Base-by-base conservation (phyloP, 2,888 invertebrate species). In the Netelia fuscicornis region DNA sequence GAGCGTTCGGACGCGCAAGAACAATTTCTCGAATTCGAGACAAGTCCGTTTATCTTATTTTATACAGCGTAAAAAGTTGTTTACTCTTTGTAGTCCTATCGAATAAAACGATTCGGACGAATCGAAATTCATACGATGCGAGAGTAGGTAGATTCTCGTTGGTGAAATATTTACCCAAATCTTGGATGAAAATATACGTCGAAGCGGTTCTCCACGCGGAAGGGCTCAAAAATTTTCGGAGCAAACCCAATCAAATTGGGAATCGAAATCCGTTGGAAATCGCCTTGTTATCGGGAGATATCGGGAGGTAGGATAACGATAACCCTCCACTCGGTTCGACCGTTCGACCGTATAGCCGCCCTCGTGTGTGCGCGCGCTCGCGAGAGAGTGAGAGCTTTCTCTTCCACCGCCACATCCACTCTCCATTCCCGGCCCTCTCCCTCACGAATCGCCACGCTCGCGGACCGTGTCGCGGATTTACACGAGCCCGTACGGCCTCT, bases 381-480 rank as follows among this genome's bases (percentile, higher is more conserved):
- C 2, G n/a, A 52, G 11, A 52, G 13, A 52, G 52, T 9, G 52
- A 52, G 52, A 13, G 52, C 37, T 6, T 37, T 37, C 37, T 37
- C 37, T 37, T 37, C 37, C 37, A 37, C 37, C 37, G 37, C 37
- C 37, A 37, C 37, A 37, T 37, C 37, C 37, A 37, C 37, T 37
- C 37, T 30, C 30, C 30, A 30, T 5, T 30, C 5, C 30, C 5
- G 5, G 30, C 30, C 30, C 30, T 30, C 30, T 37, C 37, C 37
- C 37, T 37, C 37, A 37, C 37, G 37, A 37, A 37, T 37, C 37
- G 37, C 37, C 37, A 84, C 81, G 83, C 88, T 83, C 81, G 85
- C 86, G 88, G 88, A 87, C 89, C 82, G 86, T 87, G 88, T 86
- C 88, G 87, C 86, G 83, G 88, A 88, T 87, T 89, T 89, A 87